Evolutionary conservation across 2,797 vertebrate genomes (phyloP).

Genomic region (Streptopelia turtur): DNA sequence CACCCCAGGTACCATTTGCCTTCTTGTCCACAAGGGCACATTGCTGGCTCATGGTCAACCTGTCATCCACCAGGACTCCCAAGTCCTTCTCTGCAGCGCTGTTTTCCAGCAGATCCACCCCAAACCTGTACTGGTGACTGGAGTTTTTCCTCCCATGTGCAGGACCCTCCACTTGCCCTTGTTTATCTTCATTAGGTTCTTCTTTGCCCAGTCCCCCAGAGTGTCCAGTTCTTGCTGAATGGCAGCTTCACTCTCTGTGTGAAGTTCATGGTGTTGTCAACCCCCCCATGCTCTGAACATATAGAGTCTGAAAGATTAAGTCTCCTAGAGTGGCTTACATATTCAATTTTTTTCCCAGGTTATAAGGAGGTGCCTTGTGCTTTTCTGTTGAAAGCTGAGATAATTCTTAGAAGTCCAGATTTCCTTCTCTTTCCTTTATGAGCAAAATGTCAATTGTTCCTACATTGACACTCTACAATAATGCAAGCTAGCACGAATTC

Average conservation of each 20-base stretch:
- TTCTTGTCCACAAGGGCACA: too few relatives aligned
- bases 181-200: too few relatives aligned
- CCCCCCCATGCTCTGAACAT: rapidly evolving
- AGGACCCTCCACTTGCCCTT: too few relatives aligned
- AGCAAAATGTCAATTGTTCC: background rate
- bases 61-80: too few relatives aligned
- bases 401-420: background rate
- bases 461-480: background rate
- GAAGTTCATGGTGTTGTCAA: background rate
- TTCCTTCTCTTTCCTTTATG: background rate
- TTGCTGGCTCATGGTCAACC: too few relatives aligned
- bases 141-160: too few relatives aligned
- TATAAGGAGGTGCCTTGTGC: background rate
- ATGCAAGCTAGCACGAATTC: background rate
- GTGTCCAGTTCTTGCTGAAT: too few relatives aligned
- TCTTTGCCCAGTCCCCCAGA: too few relatives aligned
- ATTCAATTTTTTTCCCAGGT: background rate
- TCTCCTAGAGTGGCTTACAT: rapidly evolving
- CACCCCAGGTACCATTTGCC: too few relatives aligned
- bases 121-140: too few relatives aligned
- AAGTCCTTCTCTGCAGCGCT: too few relatives aligned
- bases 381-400: background rate
- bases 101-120: too few relatives aligned
- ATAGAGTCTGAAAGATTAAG: rapidly evolving
- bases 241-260: background rate